Conservation (phyloP, 2,113 vertebrate genomes). For the Phasianus colchicus region DNA sequence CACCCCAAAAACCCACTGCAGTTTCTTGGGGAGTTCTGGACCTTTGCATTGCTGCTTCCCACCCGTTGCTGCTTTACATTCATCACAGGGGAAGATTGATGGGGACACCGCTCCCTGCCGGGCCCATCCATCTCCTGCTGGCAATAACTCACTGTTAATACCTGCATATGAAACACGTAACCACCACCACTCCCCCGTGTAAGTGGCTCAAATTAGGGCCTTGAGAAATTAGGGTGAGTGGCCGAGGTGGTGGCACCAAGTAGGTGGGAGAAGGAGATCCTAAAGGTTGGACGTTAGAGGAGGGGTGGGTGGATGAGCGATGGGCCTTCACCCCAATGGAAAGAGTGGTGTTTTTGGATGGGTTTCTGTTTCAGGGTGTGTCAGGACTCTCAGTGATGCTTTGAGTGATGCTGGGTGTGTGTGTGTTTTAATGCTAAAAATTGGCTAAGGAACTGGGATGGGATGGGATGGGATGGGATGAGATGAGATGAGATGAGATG, state of each 20-base stretch:
- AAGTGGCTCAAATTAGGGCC: neutral
- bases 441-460: neutral
- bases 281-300: neutral
- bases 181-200: neutral
- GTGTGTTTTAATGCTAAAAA: neutral
- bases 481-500: too few species aligned
- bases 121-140: neutral
- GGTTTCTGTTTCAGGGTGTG: neutral
- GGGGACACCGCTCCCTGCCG: neutral
- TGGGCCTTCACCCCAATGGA: neutral
- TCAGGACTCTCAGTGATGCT: neutral
- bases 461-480: too few species aligned
- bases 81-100: neutral
- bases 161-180: neutral
- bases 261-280: too few species aligned
- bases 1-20: rapidly evolving
- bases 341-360: neutral
- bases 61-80: rapidly evolving
- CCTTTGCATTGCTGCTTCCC: neutral
- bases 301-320: neutral
- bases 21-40: too few species aligned
- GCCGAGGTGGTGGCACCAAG: too few species aligned
- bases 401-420: neutral
- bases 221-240: neutral
- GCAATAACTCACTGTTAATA: neutral